Evolutionary conservation across 2,888 invertebrate genomes (phyloP).

Genomic region (Phlogophora meticulosa): DNA sequence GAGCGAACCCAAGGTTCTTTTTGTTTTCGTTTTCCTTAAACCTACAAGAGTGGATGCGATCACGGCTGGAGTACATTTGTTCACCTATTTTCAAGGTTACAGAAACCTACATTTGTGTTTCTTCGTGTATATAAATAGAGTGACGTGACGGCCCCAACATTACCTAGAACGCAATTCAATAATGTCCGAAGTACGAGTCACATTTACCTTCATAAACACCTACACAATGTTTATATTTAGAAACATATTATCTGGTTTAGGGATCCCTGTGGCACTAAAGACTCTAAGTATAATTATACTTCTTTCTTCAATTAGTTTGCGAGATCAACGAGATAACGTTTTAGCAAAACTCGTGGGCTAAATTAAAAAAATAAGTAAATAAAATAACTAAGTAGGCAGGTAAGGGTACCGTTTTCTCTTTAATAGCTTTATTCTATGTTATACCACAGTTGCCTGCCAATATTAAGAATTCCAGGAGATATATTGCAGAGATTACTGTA

Average conservation of each 20-base stretch:
- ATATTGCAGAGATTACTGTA: constrained; percentile 28
- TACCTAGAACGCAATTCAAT: constrained; percentile 51
- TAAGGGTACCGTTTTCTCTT: not conserved
- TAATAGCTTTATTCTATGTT: constrained; percentile 7
- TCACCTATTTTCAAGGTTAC: constrained; percentile 15
- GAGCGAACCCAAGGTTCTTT: constrained; percentile 30
- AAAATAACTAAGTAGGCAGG: no score
- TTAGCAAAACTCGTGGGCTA: not conserved
- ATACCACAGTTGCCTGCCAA: not conserved
- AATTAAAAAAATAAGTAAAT: not conserved
- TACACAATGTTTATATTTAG: constrained; percentile 56
- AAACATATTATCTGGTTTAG: constrained; percentile 20
- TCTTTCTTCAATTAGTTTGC: constrained; percentile 9
- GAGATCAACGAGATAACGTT: not conserved
- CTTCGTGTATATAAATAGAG: constrained; percentile 20
- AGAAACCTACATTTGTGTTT: constrained; percentile 1
- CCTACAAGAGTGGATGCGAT: not conserved
- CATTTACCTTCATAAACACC: constrained; percentile 40
- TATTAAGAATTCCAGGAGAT: constrained; percentile 7
- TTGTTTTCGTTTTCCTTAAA: constrained; percentile 32
- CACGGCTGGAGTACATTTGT: constrained; percentile 13
- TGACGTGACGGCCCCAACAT: constrained; percentile 15
- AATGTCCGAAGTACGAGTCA: constrained; percentile 39
- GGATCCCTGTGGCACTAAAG: constrained; percentile 7
- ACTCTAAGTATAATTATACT: not conserved